Conservation (phyloP, 2,113 vertebrate species). For the Tretioscincus oriximinensis region DNA sequence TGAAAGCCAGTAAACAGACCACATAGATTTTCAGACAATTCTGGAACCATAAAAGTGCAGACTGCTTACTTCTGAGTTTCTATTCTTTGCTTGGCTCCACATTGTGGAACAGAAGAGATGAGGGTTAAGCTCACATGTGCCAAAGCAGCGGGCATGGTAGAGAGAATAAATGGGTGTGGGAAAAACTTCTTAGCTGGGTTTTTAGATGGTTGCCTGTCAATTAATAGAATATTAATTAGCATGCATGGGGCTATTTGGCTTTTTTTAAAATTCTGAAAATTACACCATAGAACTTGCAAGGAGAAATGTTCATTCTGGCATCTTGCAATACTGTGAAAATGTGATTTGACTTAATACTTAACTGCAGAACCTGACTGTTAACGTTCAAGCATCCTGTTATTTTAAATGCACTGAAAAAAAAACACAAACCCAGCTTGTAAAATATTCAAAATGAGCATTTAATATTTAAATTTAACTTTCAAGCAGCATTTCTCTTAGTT, state of each 20-base stretch:
- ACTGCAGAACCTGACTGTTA: not conserved
- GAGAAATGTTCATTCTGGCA: not conserved
- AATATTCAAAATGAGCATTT: not conserved
- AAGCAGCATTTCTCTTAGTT: not conserved
- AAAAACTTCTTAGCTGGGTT: no score
- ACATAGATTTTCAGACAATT: not conserved
- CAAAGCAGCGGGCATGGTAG: no score
- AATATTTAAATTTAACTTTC: not conserved
- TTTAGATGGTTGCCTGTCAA: no score
- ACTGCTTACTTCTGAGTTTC: not conserved
- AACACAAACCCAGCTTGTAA: not conserved
- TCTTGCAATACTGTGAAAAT: not conserved
- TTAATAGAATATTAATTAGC: no score
- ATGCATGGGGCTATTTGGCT: not conserved
- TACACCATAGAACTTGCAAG: no score
- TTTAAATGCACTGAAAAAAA: not conserved
- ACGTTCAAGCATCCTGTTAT: not conserved
- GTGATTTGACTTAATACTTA: not conserved
- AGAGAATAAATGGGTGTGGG: no score
- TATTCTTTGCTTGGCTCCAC: no score
- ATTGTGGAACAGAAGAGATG: no score
- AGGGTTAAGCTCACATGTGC: no score
- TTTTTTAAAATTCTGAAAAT: not conserved
- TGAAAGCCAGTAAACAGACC: no score
- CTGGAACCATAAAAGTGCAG: accelerated